These are phyloP conservation scores for Syncerus caffer DNA, from an alignment of 2,797 vertebrate species.

Conservation along the genomic window DNA sequence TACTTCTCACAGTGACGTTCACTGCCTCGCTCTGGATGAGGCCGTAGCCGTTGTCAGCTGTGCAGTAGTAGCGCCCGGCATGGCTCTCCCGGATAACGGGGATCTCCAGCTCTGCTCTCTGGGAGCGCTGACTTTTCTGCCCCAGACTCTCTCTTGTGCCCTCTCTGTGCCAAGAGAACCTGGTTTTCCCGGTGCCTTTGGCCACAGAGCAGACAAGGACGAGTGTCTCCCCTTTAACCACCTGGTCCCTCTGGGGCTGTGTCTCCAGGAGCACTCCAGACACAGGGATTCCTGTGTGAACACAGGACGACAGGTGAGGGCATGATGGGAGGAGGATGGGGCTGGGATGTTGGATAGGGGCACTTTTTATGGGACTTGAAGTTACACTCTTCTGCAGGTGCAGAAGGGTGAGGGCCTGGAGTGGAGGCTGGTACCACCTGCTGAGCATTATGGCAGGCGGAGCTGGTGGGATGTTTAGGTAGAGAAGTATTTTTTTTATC, in stretches of 20 bases:
- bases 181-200: slow-evolving; percentile 47
- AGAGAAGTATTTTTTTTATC: neutral
- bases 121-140: neutral
- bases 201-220: slow-evolving; percentile 29
- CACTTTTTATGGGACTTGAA: no score
- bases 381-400: no score
- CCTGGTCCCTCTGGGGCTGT: neutral
- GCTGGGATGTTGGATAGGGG: no score
- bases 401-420: neutral
- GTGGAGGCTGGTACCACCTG: rapidly evolving
- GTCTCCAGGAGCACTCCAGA: neutral
- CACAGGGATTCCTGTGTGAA: slow-evolving; percentile 34
- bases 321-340: neutral
- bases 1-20: slow-evolving; percentile 30
- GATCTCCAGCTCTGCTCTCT: slow-evolving; percentile 36
- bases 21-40: neutral
- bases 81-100: neutral
- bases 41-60: neutral
- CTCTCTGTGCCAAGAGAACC: slow-evolving; percentile 61
- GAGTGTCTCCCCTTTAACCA: neutral
- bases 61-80: neutral
- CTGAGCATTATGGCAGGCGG: neutral
- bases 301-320: neutral
- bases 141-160: neutral
- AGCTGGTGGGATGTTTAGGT: neutral